phyloP scores from a whole-genome alignment of 2,888 invertebrate genomes.

The Subacronicta megacephala region DNA sequence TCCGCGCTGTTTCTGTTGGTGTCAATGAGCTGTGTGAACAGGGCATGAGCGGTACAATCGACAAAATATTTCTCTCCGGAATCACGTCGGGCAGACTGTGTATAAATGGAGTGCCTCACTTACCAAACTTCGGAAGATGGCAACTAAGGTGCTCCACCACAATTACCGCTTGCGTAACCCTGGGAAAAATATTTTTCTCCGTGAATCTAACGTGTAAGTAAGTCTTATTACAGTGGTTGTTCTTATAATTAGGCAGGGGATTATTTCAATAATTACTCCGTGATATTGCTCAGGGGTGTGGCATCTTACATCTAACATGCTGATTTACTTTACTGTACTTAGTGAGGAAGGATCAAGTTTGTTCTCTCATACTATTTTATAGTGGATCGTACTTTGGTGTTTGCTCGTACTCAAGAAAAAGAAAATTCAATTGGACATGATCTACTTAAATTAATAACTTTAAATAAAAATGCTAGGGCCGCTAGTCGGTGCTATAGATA shows the following conservation, averaged over 20 bases:
- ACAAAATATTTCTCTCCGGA: slow-evolving; percentile 90
- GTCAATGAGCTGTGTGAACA: slow-evolving; percentile 81
- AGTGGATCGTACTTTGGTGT: slow-evolving; percentile 70
- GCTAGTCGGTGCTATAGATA: slow-evolving; percentile 80
- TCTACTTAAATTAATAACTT: slow-evolving; percentile 74
- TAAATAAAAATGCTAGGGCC: slow-evolving; percentile 79
- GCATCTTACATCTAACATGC: slow-evolving; percentile 83
- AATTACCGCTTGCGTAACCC: slow-evolving; percentile 90
- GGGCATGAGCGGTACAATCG: slow-evolving; percentile 87
- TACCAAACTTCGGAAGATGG: slow-evolving; percentile 90
- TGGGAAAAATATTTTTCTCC: slow-evolving; percentile 90
- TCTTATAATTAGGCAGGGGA: slow-evolving; percentile 76
- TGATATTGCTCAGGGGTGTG: slow-evolving; percentile 78
- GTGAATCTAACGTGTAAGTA: slow-evolving; percentile 89
- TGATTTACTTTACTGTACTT: slow-evolving; percentile 72
- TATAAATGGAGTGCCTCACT: slow-evolving; percentile 89
- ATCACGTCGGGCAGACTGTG: slow-evolving; percentile 89
- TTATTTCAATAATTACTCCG: slow-evolving; percentile 73
- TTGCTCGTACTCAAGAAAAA: slow-evolving; percentile 63
- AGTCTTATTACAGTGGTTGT: slow-evolving; percentile 84
- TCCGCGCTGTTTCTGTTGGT: slow-evolving; percentile 83
- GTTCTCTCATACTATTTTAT: slow-evolving; percentile 68
- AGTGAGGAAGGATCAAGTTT: slow-evolving; percentile 69
- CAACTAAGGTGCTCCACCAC: slow-evolving; percentile 90
- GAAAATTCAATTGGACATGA: slow-evolving; percentile 67